Evolutionary conservation across 2,797 vertebrate species (phyloP), one percentile per base, ranked within the genome.

Genomic region (Chloroceryle amazona): DNA sequence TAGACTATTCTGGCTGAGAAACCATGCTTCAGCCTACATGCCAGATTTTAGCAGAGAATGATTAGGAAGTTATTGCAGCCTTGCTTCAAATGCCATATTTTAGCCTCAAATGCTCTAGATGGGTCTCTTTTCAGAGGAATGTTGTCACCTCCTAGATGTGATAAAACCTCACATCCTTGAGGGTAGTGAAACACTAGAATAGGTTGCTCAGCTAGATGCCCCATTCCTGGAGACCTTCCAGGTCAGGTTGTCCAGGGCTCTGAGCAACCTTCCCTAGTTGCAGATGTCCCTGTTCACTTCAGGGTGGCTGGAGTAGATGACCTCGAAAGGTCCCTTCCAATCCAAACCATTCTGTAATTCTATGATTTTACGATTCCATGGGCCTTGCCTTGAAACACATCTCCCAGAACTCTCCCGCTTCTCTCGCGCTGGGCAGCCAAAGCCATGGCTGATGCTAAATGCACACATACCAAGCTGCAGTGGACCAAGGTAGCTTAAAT

Each of bases 1-100:
- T 63, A 96, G 51, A 79, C 68, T 94, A 81, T 86, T 86, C 91
- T 86, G 91, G 84, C 91, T 91, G 75, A 85, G 94, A 94, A 91
- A 75, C 21, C 28, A 23, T 51, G n/a, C 47, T 84, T 75, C 90
- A 94, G 66, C 73, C 82, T 85, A 75, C 51, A 0, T 81, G 83
- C 58, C 91, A 95, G 76, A 91, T 90, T 95, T 91, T 62, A 91
- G 54, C 80, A 79, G 20, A 58, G 75, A 66, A 70, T 29, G 9
- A 70, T 81, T 21, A 83, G 49, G 57, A 93, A 76, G 41, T 54
- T 68, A 47, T 81, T 88, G 68, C 76, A 94, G 31, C 19, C 70
- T 42, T 65, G 26, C 46, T 86, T 79, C 46, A 93, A 84, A 96
- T 72, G 85, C 42, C 28, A 0, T 39, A 26, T 73, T 89, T 84